Evolutionary conservation across 2,888 invertebrate species (phyloP), one percentile per base, ranked within the genome.

Genomic region (Furcula furcula): DNA sequence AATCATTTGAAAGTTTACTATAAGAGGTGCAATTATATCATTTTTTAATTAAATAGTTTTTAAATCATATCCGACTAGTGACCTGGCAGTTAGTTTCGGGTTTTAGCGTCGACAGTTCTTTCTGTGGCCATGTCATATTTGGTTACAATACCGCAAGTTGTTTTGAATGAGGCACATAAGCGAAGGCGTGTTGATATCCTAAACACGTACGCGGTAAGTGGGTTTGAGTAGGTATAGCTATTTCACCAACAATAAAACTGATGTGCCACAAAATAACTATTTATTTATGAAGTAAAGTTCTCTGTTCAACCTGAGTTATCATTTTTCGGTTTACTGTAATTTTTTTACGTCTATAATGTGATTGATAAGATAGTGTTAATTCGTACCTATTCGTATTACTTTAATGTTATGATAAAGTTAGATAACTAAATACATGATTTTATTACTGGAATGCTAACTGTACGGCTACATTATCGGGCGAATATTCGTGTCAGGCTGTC

Each of bases 131-230:
- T 30, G 26, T 46, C 42, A 32, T 49, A 52, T 56, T 55, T 55
- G 53, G 54, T 47, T 44, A 29, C 34, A 36, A 43, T 55, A 56
- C 48, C 51, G 61, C 42, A 39, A 45, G 28, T 36, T 36, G 44
- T 47, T 52, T 58, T 34, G 43, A 33, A 32, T 38, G 40, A 36
- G 39, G 34, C 53, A 40, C 42, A 41, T 47, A 49, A 40, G 13
- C 34, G 31, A 27, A 39, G 35, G 34, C 44, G 41, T 50, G 45
- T 70, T 63, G 46, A 41, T 60, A 71, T 63, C 55, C 54, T 42
- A 23, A 46, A 40, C 62, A 62, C 65, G 61, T 58, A 39, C 37
- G 30, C 44, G 40, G 46, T 50, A 40, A n/a, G n/a, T n/a, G n/a
- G n/a, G n/a, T n/a, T n/a, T n/a, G n/a, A n/a, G n/a, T 37, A 48